Conservation (phyloP, 2,888 invertebrate species). For the Drosophila hawaiiensis region DNA sequence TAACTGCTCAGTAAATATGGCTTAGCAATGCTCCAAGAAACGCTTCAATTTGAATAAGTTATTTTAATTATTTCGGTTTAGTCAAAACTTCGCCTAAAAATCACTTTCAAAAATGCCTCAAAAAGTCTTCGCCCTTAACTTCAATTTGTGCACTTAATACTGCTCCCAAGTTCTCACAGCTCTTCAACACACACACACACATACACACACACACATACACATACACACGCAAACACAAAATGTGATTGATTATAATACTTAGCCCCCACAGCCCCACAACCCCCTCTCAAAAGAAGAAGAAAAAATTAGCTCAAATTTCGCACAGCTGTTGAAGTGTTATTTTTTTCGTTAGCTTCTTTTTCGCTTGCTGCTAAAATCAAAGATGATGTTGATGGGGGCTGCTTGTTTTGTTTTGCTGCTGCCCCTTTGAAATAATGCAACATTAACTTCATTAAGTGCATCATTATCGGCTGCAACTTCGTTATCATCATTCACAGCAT, state of each 20-base stretch:
- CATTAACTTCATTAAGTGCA: constrained; percentile 13
- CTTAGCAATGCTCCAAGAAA: background rate
- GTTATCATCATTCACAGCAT: constrained; percentile 52
- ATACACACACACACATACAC: background rate
- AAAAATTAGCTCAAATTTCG: constrained; percentile 57
- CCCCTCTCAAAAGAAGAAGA: background rate
- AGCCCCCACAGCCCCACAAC: background rate
- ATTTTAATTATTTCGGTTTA: background rate
- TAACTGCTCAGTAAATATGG: background rate
- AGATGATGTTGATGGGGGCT: constrained; percentile 15
- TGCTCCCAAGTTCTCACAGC: background rate
- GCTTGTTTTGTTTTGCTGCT: background rate
- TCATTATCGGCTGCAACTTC: constrained; percentile 12
- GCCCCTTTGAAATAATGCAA: constrained; percentile 1
- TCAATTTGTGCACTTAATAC: background rate
- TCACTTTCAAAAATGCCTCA: background rate
- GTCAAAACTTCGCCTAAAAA: background rate
- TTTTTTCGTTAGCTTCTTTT: background rate
- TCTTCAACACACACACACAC: background rate
- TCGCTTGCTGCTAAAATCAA: constrained; percentile 23
- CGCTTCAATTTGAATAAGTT: background rate
- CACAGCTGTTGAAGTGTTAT: constrained; percentile 44
- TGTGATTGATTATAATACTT: constrained; percentile 50
- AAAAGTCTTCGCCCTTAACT: background rate
- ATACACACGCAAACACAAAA: background rate